Conservation (phyloP, 2,797 vertebrate species). For the Enteromius thamalakanensis region DNA sequence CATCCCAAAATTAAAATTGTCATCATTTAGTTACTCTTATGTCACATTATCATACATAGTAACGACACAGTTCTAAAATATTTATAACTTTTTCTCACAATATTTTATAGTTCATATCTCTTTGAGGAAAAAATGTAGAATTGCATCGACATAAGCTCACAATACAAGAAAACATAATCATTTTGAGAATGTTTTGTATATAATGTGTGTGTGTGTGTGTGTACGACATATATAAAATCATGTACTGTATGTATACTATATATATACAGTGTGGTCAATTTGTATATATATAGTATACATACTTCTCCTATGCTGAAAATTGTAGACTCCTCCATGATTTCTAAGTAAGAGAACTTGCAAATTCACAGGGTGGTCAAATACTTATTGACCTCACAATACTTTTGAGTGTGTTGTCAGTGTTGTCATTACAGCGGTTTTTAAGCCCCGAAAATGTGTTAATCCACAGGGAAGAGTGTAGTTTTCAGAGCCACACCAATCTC, state of each 20-base stretch:
- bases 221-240: too few relatives aligned
- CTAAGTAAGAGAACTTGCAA: too few relatives aligned
- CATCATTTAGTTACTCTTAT: not conserved
- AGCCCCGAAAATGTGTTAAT: not conserved
- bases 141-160: too few relatives aligned
- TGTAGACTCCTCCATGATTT: too few relatives aligned
- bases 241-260: too few relatives aligned
- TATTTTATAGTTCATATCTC: too few relatives aligned
- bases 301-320: too few relatives aligned
- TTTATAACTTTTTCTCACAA: not conserved
- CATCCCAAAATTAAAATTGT: not conserved
- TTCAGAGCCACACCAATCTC: constrained; percentile 14
- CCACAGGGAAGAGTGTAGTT: constrained; percentile 19
- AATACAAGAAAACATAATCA: not conserved
- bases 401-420: not conserved
- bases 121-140: too few relatives aligned
- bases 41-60: not conserved
- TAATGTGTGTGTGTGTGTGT: too few relatives aligned
- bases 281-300: too few relatives aligned
- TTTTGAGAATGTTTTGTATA: not conserved
- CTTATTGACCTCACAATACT: not conserved
- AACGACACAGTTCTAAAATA: not conserved
- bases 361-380: too few relatives aligned
- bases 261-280: too few relatives aligned
- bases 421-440: constrained; percentile 17